Evolutionary conservation across 2,797 vertebrate genomes (phyloP), one percentile per base, ranked within the genome.

Genomic region (Melanotaenia trifasciata): DNA sequence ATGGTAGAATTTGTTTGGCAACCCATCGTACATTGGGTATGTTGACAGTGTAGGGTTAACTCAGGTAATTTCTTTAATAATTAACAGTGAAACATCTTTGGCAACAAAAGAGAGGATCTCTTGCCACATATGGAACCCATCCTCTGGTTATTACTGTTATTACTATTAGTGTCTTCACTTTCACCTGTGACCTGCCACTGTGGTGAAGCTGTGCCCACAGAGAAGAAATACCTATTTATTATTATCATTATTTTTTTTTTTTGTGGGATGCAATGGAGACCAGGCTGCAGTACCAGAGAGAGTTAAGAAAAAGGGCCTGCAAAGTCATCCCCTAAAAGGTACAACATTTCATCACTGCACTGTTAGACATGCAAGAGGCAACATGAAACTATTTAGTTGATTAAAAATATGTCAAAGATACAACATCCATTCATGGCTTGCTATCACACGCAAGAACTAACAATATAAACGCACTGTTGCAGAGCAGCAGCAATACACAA

Each of bases 361-460:
- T 35, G 26, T 36, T 12, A 70, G 35, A 51, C 11, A 12, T 40
- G 38, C 45, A 70, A 22, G 16, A 54, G 8, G 56, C 18, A 58
- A 35, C 28, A 47, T 7, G 5, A 24, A 70, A 16, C 20, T 2
- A 54, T 24, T 61, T 16, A 45, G 36, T 12, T 45, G 22, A 32
- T 68, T 8, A 62, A 70, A 54, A 20, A 62, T 3, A 70, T 53
- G 24, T 20, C 26, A n/a, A 59, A 60, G n/a, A 51, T 7, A 50
- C 18, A 53, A 24, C 50, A 53, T 53, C 22, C 32, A 47, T 24
- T 13, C n/a, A 30, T 22, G 13, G 35, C 45, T 30, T 53, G 58
- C 33, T 38, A 10, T 1, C 1, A 38, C 16, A 28, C 16, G 58
- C 16, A 61, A 38, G 32, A 60, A 11, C 16, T 26, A 13, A 36